Evolutionary conservation across 2,113 vertebrate genomes (phyloP), one percentile per base, ranked within the genome.

Genomic region (Motacilla alba): DNA sequence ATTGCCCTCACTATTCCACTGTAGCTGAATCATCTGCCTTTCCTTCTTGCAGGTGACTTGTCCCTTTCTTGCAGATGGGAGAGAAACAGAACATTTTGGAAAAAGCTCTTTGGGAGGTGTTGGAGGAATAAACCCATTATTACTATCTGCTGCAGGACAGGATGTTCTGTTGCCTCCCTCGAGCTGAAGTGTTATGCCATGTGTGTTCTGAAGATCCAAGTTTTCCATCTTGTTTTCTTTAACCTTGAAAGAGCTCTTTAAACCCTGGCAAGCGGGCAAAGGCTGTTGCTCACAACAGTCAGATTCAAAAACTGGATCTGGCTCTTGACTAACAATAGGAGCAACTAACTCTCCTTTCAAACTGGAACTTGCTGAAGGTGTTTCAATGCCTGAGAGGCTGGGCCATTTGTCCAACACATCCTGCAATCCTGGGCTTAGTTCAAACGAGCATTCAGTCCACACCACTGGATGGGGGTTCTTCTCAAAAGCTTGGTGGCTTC

Each of bases 351-450:
- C 72, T 78, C 10, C 89, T 80, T 95, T 92, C 56, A 92, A 73
- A 87, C 11, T 52, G 33, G 83, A 76, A 31, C 47, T 81, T 26
- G 18, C 49, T 85, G 91, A 83, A 77, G 83, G 89, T 31, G 46
- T 46, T 69, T 96, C 90, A 90, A 76, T 96, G 60, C 96, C 98
- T 67, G 98, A 98, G 95, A 98, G 98, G 87, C 97, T 98, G 18
- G 98, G 97, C 97, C 98, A 99, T 67, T 98, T 98, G 86, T 99
- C 99, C 94, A 99, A 98, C 59, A 99, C 95, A 35, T 98, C 98
- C 85, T 99, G 98, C 87, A 99, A 93, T 92, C 98, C 99, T 70
- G 98, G 98, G 94, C 99, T 99, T 96, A 99, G 97, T 23, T 98
- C 95, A 97, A 98, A 97, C 0, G 96, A 97, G 68, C 62, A 23